Evolutionary conservation across 1,140 invertebrate genomes (phyloP).

Genomic region (Adelges cooleyi): DNA sequence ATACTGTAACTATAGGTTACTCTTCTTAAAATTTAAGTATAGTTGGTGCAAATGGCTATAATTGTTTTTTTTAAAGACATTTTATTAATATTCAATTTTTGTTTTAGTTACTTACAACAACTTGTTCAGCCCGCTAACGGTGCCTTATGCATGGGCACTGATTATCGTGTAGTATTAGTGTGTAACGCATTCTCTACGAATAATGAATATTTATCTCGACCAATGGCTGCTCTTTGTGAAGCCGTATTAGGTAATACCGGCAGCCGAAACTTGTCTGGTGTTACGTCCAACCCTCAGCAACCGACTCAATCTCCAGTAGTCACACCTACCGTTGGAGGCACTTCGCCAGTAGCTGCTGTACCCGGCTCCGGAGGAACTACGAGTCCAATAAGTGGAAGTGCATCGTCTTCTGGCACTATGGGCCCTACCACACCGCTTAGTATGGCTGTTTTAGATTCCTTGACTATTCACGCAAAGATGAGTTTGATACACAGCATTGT

Average conservation of each 20-base stretch:
- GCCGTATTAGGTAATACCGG: constrained; percentile 56
- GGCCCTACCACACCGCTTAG: constrained; percentile 72
- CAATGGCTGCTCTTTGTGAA: constrained; percentile 80
- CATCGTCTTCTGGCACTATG: constrained; percentile 41
- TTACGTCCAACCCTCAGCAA: constrained; percentile 35
- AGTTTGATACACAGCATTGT: constrained; percentile 91
- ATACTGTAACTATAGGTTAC: no score
- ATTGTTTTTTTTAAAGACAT: constrained; percentile 23
- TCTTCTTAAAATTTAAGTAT: neutral
- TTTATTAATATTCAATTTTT: constrained; percentile 39
- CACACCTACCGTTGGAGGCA: constrained; percentile 41
- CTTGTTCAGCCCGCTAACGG: constrained; percentile 53
- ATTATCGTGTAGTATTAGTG: constrained; percentile 79
- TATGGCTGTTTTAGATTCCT: constrained; percentile 85
- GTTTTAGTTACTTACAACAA: constrained; percentile 59
- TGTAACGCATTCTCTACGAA: constrained; percentile 92
- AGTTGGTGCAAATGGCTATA: neutral
- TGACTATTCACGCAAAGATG: constrained; percentile 93
- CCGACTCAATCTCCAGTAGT: constrained; percentile 40
- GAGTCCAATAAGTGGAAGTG: constrained; percentile 30
- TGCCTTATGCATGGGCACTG: constrained; percentile 55
- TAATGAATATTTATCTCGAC: constrained; percentile 68
- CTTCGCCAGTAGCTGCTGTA: constrained; percentile 42
- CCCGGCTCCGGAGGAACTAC: constrained; percentile 23
- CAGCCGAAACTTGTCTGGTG: constrained; percentile 16